Evolutionary conservation across 2,797 vertebrate species (phyloP), one percentile per base, ranked within the genome.

Genomic region (Siniperca undulata): DNA sequence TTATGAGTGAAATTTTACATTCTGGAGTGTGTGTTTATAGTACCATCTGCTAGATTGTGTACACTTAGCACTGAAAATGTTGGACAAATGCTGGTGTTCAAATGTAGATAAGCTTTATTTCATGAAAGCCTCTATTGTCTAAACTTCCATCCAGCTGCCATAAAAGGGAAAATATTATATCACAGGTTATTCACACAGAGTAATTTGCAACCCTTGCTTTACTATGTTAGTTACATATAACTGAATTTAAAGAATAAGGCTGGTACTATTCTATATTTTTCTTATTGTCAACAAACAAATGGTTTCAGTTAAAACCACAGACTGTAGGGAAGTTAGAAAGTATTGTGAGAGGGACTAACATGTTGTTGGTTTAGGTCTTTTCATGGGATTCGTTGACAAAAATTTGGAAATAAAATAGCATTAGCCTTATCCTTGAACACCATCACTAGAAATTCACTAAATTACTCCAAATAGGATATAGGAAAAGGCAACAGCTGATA

Each of bases 41-140:
- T 53, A 65, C 80, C 86, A 91, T 87, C 87, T 92, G 88, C 9
- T 55, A 60, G 72, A 88, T 61, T 85, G 76, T 87, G 74, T 70
- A 82, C 80, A 86, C 85, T 82, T 59, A 74, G 68, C 69, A 66
- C 38, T 70, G 68, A 14, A 55, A 87, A 85, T 85, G 80, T 77
- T 73, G 72, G 85, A 82, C 78, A 89, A 91, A 88, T 74, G 78
- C 72, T 44, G 46, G 72, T 5, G 53, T 50, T 87, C 50, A 77
- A 85, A 81, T 53, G 59, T 66, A 83, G 68, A 86, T 81, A 58
- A 78, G 81, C 81, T 79, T 78, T 53, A 70, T 80, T 89, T 82
- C 74, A 75, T 4, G 7, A 87, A 27, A 76, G 77, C 19, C 20
- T 59, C 40, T 74, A 78, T 69, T 86, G 74, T 82, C 42, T 74